Conservation (phyloP, 2,113 vertebrate genomes). For the Romanogobio albipinnatus region DNA sequence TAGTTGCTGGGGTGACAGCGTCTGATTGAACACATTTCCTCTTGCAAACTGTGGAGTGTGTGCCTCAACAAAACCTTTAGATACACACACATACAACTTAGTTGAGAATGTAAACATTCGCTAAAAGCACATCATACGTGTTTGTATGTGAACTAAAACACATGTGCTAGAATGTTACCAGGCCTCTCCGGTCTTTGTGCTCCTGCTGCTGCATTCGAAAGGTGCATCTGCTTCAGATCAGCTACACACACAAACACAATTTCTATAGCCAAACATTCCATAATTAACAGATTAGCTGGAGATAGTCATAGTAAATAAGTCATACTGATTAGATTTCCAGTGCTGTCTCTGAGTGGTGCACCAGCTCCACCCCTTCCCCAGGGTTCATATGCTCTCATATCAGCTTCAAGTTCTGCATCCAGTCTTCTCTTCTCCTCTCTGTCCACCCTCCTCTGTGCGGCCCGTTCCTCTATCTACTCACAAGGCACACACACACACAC, state of each 20-base stretch:
- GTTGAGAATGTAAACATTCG: neutral
- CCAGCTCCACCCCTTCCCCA: conserved; percentile 94
- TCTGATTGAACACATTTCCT: conserved; percentile 79
- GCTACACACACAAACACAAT: conserved; percentile 70
- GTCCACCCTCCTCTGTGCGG: conserved; percentile 6
- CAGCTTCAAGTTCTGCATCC: conserved; percentile 85
- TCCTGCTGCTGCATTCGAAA: conserved; percentile 87
- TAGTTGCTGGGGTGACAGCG: conserved; percentile 76
- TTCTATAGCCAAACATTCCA: neutral
- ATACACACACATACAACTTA: neutral
- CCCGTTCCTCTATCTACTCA: conserved; percentile 82
- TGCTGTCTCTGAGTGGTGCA: conserved; percentile 86
- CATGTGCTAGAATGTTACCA: neutral
- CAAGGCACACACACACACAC: neutral
- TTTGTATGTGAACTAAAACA: neutral
- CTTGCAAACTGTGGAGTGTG: conserved; percentile 82
- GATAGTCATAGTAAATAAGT: neutral
- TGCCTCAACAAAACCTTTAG: conserved; percentile 77
- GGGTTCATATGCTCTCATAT: conserved; percentile 87
- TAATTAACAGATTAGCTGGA: neutral
- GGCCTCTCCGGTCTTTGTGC: conserved; percentile 79
- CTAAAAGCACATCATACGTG: neutral
- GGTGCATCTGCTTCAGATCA: conserved; percentile 94
- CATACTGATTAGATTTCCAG: conserved; percentile 91
- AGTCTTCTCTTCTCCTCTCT: conserved; percentile 80